Evolutionary conservation across 2,797 vertebrate genomes (phyloP), one percentile per base, ranked within the genome.

Genomic region (Sebastes reedi): DNA sequence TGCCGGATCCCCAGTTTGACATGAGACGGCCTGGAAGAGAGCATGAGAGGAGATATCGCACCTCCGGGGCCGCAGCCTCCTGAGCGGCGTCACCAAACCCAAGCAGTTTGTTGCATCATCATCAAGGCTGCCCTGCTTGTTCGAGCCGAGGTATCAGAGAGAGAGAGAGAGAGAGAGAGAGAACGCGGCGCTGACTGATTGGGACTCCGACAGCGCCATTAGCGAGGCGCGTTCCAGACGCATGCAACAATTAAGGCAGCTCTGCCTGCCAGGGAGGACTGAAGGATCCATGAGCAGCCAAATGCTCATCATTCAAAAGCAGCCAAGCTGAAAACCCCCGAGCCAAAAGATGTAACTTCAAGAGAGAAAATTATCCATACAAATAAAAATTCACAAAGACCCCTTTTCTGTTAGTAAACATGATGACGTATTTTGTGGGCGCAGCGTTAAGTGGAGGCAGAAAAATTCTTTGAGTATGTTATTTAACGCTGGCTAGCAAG

Each of bases 201-300:
- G 71, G 80, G 77, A 73, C 68, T 86, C 81, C 72, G 82, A 59
- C 82, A 87, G 73, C 78, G 71, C 77, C 83, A 89, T 92, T 91
- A 94, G 84, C 2, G 42, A 88, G 82, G 64, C 83, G 75, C 67
- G 77, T 92, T 92, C 89, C 89, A 90, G 82, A 89, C 71, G 86
- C 82, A 82, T 84, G 90, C 80, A 88, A 86, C 88, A 91, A 91
- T 93, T 86, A 89, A 84, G 76, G 79, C 59, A 29, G 73, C 72
- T 71, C 74, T 78, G 81, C 74, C 79, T 91, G 88, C 89, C 90
- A 89, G 88, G 46, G 59, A 88, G 42, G 75, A 89, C 79, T 73
- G 68, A 82, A 82, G 85, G 72, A 91, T 87, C 75, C 86, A 77
- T 5, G 56, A 85, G 82, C 83, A 81, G 85, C 83, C 82, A 86